Base-by-base conservation (phyloP, 2,888 invertebrate genomes). In the Drosophila seclusa region DNA sequence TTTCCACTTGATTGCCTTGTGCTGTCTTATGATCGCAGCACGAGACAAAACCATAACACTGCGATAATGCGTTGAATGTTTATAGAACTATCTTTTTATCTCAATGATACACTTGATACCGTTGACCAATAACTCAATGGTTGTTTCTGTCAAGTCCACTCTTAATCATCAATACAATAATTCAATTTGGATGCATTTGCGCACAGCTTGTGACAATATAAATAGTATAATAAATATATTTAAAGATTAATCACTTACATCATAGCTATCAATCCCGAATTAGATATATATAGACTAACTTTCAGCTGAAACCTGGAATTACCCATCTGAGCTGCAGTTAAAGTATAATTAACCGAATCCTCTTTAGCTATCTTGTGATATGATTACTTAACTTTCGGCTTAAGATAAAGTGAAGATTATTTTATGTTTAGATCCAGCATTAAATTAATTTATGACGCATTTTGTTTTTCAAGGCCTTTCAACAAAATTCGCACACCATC, bases 1-100 rank as follows among this genome's bases (percentile, higher is more conserved):
- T 84, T 87, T 84, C 80, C 86, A 79, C 80, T 75, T 80, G 77
- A 80, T 72, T 68, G 71, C 86, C 59, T 10, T 58, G 45, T 24
- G 60, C 57, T 57, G 57, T 66, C 74, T 77, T 77, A 68, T 61
- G 65, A 62, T 54, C 55, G 36, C 36, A 78, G 42, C 72, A 73
- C 54, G 68, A 57, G 42, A n/a, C 18, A 42, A 42, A 32, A 61
- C 32, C 24, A 36, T 48, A 55, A 16, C 60, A 71, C 62, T 34
- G 50, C 52, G 71, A 63, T 71, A 71, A 71, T 52, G 62, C 70
- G 61, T 52, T 27, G 21, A 55, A 40, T 48, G n/a, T 29, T 24
- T 34, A 7, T 1, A 24, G 49, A 34, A 50, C 16, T 42, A 36
- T 32, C 52, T 32, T 21, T 63, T 16, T 36, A 27, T 42, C 38